Percentiles rank a stretch among this genome's conserved stretches.
Conservation (phyloP, 37 sponge, comb jelly and placozoan species). For the Halichondria panicea region DNA sequence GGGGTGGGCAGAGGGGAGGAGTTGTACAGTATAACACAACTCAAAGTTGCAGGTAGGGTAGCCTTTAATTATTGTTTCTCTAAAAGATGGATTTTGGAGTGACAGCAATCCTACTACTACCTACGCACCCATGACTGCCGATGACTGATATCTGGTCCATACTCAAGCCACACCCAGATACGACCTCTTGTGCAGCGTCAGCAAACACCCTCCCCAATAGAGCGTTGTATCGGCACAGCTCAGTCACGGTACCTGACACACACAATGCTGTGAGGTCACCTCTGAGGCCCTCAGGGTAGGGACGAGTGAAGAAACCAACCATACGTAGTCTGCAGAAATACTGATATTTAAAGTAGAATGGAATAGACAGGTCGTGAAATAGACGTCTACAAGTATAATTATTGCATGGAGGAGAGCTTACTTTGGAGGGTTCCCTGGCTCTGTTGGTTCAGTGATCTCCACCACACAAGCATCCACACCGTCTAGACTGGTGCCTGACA, state of each 20-base stretch:
- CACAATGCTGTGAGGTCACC: slow-evolving; percentile 35
- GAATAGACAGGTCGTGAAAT: too few relatives aligned
- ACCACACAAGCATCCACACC: slow-evolving; percentile 69
- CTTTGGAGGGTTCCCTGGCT: too few relatives aligned
- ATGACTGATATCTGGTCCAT: slow-evolving; percentile 34
- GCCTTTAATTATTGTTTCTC: too few relatives aligned
- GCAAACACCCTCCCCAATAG: slow-evolving; percentile 68
- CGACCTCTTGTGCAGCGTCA: slow-evolving; percentile 45
- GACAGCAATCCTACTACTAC: not conserved
- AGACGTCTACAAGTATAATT: not conserved
- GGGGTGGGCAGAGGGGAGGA: not conserved
- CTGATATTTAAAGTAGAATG: too few relatives aligned
- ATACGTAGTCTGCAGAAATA: not conserved
- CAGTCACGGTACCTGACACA: slow-evolving; percentile 26
- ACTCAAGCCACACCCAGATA: not conserved
- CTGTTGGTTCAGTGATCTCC: slow-evolving; percentile 47
- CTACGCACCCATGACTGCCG: slow-evolving; percentile 69
- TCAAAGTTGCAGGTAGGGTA: too few relatives aligned
- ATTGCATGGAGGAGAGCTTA: not conserved
- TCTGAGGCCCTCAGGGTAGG: slow-evolving; percentile 65
- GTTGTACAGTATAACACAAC: slow-evolving; percentile 1
- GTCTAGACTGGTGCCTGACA: slow-evolving; percentile 78
- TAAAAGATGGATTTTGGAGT: too few relatives aligned
- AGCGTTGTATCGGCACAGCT: slow-evolving; percentile 56
- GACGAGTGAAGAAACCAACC: slow-evolving; percentile 29